Evolutionary conservation across 1,140 invertebrate species (phyloP).

Genomic region (Nylanderia fulva): DNA sequence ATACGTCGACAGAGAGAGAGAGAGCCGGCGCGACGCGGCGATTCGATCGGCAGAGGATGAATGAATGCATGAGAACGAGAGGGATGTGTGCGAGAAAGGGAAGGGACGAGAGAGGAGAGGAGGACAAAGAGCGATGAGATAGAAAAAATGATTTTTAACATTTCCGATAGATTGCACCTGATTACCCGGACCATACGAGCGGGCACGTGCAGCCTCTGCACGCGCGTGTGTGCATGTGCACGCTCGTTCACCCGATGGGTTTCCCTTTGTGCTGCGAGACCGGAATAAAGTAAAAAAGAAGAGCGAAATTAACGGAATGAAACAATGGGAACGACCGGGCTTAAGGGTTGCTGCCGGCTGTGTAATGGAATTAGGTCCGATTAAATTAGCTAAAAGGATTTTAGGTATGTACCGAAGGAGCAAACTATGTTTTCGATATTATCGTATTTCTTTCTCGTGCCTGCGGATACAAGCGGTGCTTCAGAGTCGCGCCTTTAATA

Average conservation of each 20-base stretch:
- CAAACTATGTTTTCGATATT: conserved; percentile 64
- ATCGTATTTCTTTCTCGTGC: conserved; percentile 55
- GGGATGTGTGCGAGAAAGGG: not conserved
- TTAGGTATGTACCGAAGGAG: conserved; percentile 55
- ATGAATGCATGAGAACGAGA: conserved; percentile 7
- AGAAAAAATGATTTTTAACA: conserved; percentile 73
- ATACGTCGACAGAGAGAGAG: conserved; percentile 44
- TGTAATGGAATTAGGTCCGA: conserved; percentile 74
- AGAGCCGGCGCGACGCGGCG: too few relatives aligned
- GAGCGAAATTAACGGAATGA: conserved; percentile 70
- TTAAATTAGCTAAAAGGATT: conserved; percentile 77
- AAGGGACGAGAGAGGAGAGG: not conserved
- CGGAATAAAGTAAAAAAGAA: conserved; percentile 60
- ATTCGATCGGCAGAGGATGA: conserved; percentile 36
- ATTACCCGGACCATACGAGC: conserved; percentile 60
- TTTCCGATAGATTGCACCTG: conserved; percentile 66
- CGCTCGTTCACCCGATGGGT: conserved; percentile 53
- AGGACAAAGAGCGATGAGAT: not conserved
- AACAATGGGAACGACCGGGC: conserved; percentile 66
- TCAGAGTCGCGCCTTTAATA: not conserved
- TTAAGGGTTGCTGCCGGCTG: conserved; percentile 61
- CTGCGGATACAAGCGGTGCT: conserved; percentile 18
- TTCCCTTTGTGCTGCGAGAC: conserved; percentile 34
- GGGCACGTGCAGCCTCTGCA: conserved; percentile 24
- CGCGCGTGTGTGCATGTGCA: conserved; percentile 37